Percentiles rank a stretch among this genome's conserved stretches.
Evolutionary conservation across 2,888 invertebrate genomes (phyloP).

Genomic region (Caenorhabditis sp.): DNA sequence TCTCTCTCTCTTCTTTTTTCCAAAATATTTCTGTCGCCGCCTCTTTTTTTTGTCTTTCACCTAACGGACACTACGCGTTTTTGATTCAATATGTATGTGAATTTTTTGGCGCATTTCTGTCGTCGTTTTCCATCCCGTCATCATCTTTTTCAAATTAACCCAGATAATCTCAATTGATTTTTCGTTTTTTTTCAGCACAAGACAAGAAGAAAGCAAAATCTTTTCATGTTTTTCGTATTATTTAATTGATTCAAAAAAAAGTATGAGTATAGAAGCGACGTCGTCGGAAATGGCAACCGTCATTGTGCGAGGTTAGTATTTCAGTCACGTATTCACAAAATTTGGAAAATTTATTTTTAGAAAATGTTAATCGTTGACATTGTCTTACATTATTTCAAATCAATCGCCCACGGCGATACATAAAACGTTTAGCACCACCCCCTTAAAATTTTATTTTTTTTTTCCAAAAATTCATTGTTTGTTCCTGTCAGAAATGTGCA

Average conservation of each 20-base stretch:
- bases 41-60: neutral
- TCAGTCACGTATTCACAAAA: neutral
- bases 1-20: neutral
- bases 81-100: neutral
- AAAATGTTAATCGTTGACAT: neutral
- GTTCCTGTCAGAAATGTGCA: neutral
- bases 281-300: conserved; percentile 14
- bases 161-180: neutral
- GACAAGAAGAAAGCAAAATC: too few species aligned
- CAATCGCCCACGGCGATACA: neutral
- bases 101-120: neutral
- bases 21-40: neutral
- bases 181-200: too few species aligned
- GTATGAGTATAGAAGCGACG: conserved; percentile 18
- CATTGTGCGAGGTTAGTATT: conserved; percentile 7
- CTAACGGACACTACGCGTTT: neutral
- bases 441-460: neutral
- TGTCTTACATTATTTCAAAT: neutral
- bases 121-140: neutral
- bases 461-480: neutral
- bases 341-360: neutral
- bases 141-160: neutral
- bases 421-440: neutral
- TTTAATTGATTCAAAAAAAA: neutral
- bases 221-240: neutral